phyloP scores from a whole-genome alignment of 2,888 invertebrate genomes.

The Achlya flavicornis region DNA sequence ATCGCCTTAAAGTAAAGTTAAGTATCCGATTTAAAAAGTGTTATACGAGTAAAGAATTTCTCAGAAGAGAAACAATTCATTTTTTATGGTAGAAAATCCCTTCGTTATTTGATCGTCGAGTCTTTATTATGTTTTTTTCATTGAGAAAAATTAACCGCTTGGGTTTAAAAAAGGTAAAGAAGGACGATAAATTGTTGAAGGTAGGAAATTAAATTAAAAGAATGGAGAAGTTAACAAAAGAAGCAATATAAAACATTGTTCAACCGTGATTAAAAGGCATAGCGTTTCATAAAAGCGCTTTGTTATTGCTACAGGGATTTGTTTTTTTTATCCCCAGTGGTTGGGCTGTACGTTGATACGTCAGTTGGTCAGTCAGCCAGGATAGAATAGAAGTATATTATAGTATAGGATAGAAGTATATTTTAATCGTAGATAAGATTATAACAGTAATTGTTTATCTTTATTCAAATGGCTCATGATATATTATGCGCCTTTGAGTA shows the following conservation, averaged over 20 bases:
- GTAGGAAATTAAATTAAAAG: neutral
- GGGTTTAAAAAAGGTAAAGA: neutral
- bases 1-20: too few species aligned
- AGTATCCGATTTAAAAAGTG: neutral
- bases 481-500: too few species aligned
- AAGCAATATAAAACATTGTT: neutral
- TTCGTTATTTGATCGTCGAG: neutral
- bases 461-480: too few species aligned
- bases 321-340: too few species aligned
- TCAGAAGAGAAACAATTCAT: neutral
- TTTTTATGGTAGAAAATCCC: neutral
- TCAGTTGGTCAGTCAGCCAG: too few species aligned
- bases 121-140: neutral
- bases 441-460: too few species aligned
- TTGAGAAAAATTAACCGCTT: neutral
- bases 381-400: too few species aligned
- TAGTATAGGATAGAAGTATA: too few species aligned
- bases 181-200: neutral
- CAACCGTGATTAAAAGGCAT: neutral
- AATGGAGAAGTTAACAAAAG: neutral
- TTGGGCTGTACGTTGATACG: too few species aligned
- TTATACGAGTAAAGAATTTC: neutral
- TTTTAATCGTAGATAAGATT: too few species aligned
- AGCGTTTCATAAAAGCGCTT: too few species aligned
- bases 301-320: too few species aligned